Evolutionary conservation across 2,113 vertebrate genomes (phyloP), one percentile per base, ranked within the genome.

Genomic region (Ochotona princeps): DNA sequence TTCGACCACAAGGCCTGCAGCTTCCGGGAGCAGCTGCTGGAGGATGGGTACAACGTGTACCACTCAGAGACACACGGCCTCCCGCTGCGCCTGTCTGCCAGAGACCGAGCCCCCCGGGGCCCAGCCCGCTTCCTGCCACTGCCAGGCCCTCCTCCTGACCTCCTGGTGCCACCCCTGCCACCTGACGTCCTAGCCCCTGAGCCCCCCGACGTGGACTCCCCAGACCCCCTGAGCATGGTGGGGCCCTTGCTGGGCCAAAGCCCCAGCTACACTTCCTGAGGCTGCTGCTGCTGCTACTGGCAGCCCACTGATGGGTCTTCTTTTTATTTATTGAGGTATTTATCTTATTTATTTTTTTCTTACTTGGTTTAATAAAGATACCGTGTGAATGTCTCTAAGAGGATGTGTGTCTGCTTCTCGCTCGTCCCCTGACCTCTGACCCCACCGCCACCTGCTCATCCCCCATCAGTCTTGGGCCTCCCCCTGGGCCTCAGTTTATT

Each of bases 261-360:
- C 66, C 97, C 97, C 85, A 97, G 96, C 70, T 97, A 91, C 2
- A 0, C 67, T 4, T 96, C 94, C 70, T 96, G 81, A 96, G 35
- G 57, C 66, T 14, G 1, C 7, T 0, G 6, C 38, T 6, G 38
- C 38, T 44, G 6, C 38, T 6, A 6, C 38, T 44, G 30, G 13
- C 65, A 38, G 4, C 78, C 38, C 20, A 3, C 14, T 65, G 2
- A 2, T 15, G 65, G 44, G 32, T 26, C 90, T 57, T 80, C 80
- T 90, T 66, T 80, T 83, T 97, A 96, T 97, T 97, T 97, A 97
- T 96, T 91, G 60, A 38, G 73, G 72, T 97, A 95, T 97, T 97
- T 97, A 97, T 96, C 63, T 96, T 97, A 97, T 97, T 97, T 97
- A 97, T 97, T 85, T 96, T 95, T 96, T 96, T 95, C 87, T 89